Conservation (phyloP, 2,113 vertebrate genomes). For the Phylloscopus trochilus region DNA sequence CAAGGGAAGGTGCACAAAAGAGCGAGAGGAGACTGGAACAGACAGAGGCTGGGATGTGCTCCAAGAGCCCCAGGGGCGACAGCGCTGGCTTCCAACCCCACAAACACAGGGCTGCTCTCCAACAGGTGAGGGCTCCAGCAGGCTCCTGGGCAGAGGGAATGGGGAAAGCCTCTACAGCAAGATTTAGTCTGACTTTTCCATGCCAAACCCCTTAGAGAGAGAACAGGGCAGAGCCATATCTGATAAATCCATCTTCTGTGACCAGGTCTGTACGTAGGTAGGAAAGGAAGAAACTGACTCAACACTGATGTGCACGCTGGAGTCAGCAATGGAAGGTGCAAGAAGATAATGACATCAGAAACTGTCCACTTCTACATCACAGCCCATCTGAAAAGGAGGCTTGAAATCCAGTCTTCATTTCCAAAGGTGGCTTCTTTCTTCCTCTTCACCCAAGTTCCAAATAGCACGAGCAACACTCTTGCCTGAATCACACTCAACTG, state of each 20-base stretch:
- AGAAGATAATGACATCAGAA: background rate
- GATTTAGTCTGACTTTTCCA: background rate
- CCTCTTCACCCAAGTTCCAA: background rate
- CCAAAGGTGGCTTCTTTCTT: background rate
- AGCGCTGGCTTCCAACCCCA: conserved; percentile 53
- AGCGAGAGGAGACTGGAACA: conserved; percentile 31
- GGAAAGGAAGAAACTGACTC: background rate
- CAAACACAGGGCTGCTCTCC: conserved; percentile 46
- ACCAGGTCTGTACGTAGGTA: background rate
- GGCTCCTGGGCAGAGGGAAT: background rate
- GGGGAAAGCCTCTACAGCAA: background rate
- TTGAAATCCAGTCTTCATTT: background rate
- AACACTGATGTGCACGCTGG: background rate
- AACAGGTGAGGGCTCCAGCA: conserved; percentile 58
- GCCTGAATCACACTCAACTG: background rate
- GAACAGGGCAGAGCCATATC: background rate
- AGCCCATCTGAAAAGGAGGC: background rate
- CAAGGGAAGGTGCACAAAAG: conserved; percentile 45
- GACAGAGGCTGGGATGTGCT: conserved; percentile 42
- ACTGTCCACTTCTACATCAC: background rate
- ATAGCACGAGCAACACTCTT: fast-evolving
- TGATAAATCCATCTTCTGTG: conserved; percentile 1
- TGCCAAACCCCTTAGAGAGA: background rate
- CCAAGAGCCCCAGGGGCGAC: conserved; percentile 60
- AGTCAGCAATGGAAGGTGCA: background rate